Percentiles rank a stretch among this genome's conserved stretches.
Conservation (phyloP, 2,113 vertebrate species). For the Felis chaus region DNA sequence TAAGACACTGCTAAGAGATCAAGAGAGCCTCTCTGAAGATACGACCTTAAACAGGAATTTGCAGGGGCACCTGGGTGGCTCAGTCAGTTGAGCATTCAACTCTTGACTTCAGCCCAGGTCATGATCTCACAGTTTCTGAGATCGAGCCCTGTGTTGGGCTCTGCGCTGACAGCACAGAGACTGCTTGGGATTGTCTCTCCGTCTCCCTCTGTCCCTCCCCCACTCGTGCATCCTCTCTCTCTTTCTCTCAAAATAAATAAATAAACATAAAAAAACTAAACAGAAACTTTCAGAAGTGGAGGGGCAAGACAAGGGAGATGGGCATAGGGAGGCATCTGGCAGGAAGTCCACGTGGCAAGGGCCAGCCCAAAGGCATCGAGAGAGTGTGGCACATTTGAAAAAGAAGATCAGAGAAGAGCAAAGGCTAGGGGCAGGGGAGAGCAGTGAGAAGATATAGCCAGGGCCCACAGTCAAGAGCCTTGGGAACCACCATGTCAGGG, state of each 20-base stretch:
- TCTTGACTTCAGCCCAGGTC: no score
- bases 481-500: background rate
- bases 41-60: background rate
- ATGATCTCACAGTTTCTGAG: no score
- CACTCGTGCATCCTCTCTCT: no score
- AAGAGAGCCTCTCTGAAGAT: background rate
- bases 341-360: fast-evolving
- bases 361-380: background rate
- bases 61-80: no score
- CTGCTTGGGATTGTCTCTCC: no score
- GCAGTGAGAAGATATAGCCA: background rate
- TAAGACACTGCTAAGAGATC: background rate
- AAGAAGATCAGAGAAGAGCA: background rate
- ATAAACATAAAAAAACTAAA: no score
- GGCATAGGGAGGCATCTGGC: background rate
- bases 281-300: background rate
- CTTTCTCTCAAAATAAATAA: no score
- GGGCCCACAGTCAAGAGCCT: background rate
- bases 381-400: background rate
- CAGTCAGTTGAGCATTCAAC: no score
- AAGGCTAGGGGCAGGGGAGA: fast-evolving
- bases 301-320: no score
- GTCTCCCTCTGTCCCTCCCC: no score
- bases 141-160: no score
- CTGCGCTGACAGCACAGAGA: no score